Evolutionary conservation across 2,797 vertebrate genomes (phyloP).

Genomic region (Crenichthys baileyi): DNA sequence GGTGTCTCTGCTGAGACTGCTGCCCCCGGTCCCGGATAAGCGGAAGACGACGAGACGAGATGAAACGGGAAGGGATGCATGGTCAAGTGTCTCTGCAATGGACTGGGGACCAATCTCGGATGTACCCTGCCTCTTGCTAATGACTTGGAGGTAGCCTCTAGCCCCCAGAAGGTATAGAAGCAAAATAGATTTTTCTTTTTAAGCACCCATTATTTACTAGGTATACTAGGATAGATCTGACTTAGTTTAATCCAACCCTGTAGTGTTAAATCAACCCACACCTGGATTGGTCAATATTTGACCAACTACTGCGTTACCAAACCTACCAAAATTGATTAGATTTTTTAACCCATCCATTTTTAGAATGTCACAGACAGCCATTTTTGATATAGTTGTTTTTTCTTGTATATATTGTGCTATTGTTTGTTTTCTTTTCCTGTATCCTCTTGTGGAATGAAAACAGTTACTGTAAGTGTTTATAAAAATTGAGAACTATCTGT

Average conservation of each 20-base stretch:
- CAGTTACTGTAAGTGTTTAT: conserved; percentile 64
- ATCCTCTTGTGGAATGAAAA: conserved; percentile 40
- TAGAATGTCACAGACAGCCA: conserved; percentile 9
- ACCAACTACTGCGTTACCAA: not conserved
- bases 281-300: not conserved
- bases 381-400: conserved; percentile 16
- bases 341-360: not conserved
- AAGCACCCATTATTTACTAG: not conserved
- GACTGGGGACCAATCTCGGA: not conserved
- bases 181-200: not conserved
- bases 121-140: not conserved
- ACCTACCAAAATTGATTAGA: not conserved
- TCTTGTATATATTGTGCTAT: conserved; percentile 24
- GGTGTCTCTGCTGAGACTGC: too few relatives aligned
- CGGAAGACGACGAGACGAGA: too few relatives aligned
- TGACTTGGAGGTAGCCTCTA: not conserved
- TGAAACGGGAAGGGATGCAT: not conserved
- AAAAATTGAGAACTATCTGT: conserved; percentile 52
- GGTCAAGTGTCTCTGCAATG: not conserved
- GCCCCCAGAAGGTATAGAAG: not conserved
- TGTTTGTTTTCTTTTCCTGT: conserved; percentile 17
- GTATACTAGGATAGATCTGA: too few relatives aligned
- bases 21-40: too few relatives aligned
- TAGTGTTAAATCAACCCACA: not conserved
- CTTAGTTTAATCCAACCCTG: too few relatives aligned